A percentile compares a stretch with the other conserved stretches of the same genome.
Conservation (phyloP, 2,888 invertebrate genomes). For the Ceraclea dissimilis region DNA sequence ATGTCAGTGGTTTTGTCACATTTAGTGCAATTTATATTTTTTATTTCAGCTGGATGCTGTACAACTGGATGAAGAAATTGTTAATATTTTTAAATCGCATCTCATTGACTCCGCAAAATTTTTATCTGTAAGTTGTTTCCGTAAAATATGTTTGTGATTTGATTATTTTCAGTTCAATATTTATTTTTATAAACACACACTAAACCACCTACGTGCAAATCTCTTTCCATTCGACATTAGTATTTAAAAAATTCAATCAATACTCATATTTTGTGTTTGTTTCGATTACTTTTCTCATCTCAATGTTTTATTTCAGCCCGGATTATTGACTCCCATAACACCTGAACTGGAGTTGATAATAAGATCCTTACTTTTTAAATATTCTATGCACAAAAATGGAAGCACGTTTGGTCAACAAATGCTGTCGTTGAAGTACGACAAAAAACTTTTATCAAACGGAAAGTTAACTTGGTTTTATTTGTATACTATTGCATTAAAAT, state of each 20-base stretch:
- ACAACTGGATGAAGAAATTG: constrained; percentile 73
- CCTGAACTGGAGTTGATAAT: constrained; percentile 66
- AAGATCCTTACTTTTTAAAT: constrained; percentile 60
- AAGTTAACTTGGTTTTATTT: constrained; percentile 56
- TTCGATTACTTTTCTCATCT: neutral
- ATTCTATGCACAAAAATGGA: constrained; percentile 58
- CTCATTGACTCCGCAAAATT: constrained; percentile 56
- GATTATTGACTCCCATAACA: constrained; percentile 50
- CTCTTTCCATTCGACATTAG: too few species aligned
- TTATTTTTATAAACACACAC: too few species aligned
- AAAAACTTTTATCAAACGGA: constrained; percentile 48
- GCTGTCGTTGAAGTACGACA: constrained; percentile 65
- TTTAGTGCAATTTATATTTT: constrained; percentile 17
- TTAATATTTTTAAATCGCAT: constrained; percentile 61
- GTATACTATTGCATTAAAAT: constrained; percentile 52
- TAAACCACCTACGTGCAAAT: too few species aligned
- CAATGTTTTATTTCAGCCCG: constrained; percentile 49
- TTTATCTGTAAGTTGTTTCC: constrained; percentile 57
- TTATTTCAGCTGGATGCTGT: constrained; percentile 61
- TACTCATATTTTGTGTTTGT: neutral
- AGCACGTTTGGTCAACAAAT: constrained; percentile 80
- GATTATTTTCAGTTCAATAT: too few species aligned
- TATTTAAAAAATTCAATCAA: too few species aligned
- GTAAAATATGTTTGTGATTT: too few species aligned
- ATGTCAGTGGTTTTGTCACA: too few species aligned